A percentile compares a stretch with the other conserved stretches of the same genome.
Conservation (phyloP, 2,113 vertebrate genomes). For the Tyto alba region DNA sequence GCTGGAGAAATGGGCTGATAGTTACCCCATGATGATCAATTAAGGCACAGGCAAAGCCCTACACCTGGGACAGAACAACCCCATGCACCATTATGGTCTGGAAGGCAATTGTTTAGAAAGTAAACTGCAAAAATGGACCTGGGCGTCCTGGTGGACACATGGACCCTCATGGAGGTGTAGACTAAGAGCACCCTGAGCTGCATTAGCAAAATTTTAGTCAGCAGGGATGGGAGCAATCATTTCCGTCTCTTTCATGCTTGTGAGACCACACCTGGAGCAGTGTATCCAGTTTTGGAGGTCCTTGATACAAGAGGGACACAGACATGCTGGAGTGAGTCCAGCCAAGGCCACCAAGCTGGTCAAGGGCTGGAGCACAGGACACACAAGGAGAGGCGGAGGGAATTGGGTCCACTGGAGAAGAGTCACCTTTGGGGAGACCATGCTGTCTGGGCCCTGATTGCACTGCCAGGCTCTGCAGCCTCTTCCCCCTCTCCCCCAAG, state of each 20-base stretch:
- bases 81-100: neutral
- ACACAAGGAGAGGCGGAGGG: neutral
- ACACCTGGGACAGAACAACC: neutral
- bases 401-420: neutral
- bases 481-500: too few species aligned
- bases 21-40: neutral
- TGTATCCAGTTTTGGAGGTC: neutral
- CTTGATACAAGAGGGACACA: neutral
- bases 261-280: neutral
- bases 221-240: neutral
- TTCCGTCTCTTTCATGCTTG: neutral
- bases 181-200: neutral
- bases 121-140: neutral
- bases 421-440: too few species aligned
- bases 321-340: neutral
- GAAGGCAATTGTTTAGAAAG: neutral
- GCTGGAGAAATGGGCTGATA: neutral
- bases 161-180: neutral
- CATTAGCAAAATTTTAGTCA: neutral
- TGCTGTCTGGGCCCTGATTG: neutral
- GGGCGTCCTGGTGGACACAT: neutral
- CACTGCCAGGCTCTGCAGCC: neutral
- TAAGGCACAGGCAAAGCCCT: neutral
- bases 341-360: neutral
- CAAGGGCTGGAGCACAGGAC: neutral